Conservation (phyloP, 2,113 vertebrate genomes). For the Malurus melanocephalus region DNA sequence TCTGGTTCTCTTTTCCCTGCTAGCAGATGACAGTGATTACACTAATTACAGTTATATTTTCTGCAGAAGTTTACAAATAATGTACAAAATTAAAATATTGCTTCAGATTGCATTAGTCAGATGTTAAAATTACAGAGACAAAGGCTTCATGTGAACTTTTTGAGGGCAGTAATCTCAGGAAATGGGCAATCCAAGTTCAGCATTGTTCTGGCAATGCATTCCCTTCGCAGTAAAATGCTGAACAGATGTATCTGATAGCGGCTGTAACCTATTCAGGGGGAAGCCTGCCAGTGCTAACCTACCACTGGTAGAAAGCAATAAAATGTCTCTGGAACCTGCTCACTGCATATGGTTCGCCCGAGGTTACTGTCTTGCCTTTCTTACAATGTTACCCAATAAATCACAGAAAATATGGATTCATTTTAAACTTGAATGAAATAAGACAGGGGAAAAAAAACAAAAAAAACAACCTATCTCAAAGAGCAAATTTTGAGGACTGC, state of each 20-base stretch:
- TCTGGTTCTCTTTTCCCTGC: conserved; percentile 2
- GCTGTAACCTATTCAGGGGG: conserved; percentile 39
- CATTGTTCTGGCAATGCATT: conserved; percentile 42
- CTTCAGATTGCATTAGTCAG: conserved; percentile 16
- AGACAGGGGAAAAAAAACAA: not conserved
- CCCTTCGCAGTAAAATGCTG: conserved; percentile 30
- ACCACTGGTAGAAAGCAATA: conserved; percentile 41
- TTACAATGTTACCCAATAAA: conserved; percentile 42
- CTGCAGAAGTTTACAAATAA: conserved; percentile 10
- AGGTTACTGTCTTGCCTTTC: conserved; percentile 54
- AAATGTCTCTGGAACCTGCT: conserved; percentile 52
- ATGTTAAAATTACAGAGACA: conserved; percentile 19
- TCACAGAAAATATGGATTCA: conserved; percentile 37
- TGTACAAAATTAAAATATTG: conserved; percentile 43
- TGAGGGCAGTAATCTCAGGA: conserved; percentile 40
- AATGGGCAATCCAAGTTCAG: conserved; percentile 31
- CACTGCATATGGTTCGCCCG: conserved; percentile 51
- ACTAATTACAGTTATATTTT: conserved; percentile 30
- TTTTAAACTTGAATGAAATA: conserved; percentile 12
- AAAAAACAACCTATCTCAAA: not conserved
- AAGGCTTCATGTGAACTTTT: conserved; percentile 37
- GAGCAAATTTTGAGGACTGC: not conserved
- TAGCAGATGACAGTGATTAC: conserved; percentile 29
- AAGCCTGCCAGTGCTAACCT: conserved; percentile 35
- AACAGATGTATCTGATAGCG: conserved; percentile 59